phyloP scores from a whole-genome alignment of 2,113 vertebrate genomes.

The Cranoglanis bouderius region DNA sequence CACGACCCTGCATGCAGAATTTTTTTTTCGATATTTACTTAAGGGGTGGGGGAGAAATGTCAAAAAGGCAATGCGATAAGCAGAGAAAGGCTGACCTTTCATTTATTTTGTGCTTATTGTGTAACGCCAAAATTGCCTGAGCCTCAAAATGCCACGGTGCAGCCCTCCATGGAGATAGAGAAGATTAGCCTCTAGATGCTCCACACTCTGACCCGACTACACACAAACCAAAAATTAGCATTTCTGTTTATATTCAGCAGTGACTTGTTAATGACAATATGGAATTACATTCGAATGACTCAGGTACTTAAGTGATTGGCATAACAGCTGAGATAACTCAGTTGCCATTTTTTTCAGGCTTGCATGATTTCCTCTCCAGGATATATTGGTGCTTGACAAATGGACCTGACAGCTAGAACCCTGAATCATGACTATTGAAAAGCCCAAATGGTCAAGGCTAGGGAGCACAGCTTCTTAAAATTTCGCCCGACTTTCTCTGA shows the following conservation, averaged over 20 bases:
- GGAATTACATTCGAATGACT: neutral
- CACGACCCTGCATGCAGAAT: constrained; percentile 21
- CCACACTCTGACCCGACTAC: neutral
- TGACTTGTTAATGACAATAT: constrained; percentile 20
- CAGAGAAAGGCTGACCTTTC: constrained; percentile 53
- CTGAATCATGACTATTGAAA: constrained; percentile 35
- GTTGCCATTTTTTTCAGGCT: neutral
- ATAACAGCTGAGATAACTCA: constrained; percentile 4
- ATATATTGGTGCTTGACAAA: constrained; percentile 39
- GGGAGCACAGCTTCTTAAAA: constrained; percentile 40
- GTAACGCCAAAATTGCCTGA: constrained; percentile 45
- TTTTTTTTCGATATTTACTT: constrained; percentile 44
- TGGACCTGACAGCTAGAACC: constrained; percentile 39
- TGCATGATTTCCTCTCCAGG: constrained; percentile 10
- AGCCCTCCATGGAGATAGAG: constrained; percentile 44
- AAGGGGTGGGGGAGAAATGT: constrained; percentile 43
- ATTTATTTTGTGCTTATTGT: constrained; percentile 57
- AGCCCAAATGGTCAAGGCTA: constrained; percentile 33
- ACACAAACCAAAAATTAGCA: neutral
- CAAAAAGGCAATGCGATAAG: constrained; percentile 54
- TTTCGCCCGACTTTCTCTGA: neutral
- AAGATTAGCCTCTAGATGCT: constrained; percentile 38
- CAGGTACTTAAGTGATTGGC: neutral
- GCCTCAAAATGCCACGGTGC: constrained; percentile 52
- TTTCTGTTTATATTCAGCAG: neutral